Base-by-base conservation (phyloP, 2,113 vertebrate genomes). In the Rana temporaria region DNA sequence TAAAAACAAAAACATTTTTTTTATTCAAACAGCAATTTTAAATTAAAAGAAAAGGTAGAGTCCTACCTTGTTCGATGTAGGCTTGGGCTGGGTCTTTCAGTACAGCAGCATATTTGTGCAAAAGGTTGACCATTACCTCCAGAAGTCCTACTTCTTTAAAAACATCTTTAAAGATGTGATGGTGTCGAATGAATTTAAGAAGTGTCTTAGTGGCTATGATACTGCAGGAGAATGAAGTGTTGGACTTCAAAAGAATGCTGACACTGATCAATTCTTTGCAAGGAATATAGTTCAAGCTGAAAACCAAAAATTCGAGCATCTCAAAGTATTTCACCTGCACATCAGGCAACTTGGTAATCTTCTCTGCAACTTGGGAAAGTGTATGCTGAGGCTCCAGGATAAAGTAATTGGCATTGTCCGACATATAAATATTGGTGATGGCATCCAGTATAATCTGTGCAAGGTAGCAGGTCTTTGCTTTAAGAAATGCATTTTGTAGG, bases 191-290 rank as follows among this genome's bases (percentile, higher is more conserved):
- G 80, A 99, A 95, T 87, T 98, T 98, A 20, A 98, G 94, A 57
- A 99, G 94, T 0, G 96, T 97, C 62, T 93, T 94, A 59, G 94
- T 95, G 24, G 98, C 96, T 42, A 93, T 92, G 89, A 97, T 95
- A 93, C 97, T 97, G 94, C 97, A 99, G 81, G 94, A 91, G 74
- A 96, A 95, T 22, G 96, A 98, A 65, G 94, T 87, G 90, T 96
- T 97, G 15, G 97, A 94, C 84, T 99, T 99, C 78, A 99, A 94
- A 85, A 99, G 93, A 87, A 99, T 96, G 88, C 98, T 98, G 80
- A 99, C 96, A 15, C 97, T 97, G 90, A 99, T 99, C 79, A 99
- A 94, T 89, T 99, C 98, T 90, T 99, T 99, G 90, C 98, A 99
- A 14, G 98, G 98, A 34, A 99, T 96, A 84, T 99, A 99, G 92